These are phyloP conservation scores for Pseudorectes ferrugineus DNA, from an alignment of 2,113 vertebrate species.

Conservation along the genomic window DNA sequence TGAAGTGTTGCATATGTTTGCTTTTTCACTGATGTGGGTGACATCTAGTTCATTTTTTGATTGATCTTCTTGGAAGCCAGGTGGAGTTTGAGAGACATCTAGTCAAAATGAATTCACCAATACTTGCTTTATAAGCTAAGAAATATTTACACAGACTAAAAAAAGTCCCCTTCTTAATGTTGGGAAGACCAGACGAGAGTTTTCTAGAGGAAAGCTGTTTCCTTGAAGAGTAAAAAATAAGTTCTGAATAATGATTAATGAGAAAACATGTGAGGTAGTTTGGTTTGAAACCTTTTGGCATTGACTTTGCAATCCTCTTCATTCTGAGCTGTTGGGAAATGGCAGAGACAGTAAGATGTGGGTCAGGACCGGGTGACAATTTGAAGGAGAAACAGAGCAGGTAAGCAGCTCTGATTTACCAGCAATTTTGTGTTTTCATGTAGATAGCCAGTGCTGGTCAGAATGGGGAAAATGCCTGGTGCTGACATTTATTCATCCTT, in stretches of 20 bases:
- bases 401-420: neutral
- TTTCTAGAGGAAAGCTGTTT: neutral
- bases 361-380: neutral
- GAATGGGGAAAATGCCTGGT: neutral
- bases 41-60: slow-evolving; percentile 1
- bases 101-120: neutral
- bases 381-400: neutral
- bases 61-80: neutral
- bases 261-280: neutral
- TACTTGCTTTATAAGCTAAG: neutral
- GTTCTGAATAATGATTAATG: neutral
- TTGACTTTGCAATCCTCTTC: neutral
- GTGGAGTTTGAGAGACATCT: neutral
- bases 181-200: neutral
- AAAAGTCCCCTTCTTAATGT: neutral
- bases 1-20: neutral
- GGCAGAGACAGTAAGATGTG: neutral
- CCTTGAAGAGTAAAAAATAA: neutral
- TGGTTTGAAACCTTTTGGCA: neutral
- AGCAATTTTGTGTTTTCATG: neutral
- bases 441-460: neutral
- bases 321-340: neutral
- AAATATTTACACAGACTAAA: neutral
- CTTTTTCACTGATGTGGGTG: neutral
- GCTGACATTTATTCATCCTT: neutral